phyloP scores from a whole-genome alignment of 2,888 invertebrate genomes.

The Leuctra nigra region DNA sequence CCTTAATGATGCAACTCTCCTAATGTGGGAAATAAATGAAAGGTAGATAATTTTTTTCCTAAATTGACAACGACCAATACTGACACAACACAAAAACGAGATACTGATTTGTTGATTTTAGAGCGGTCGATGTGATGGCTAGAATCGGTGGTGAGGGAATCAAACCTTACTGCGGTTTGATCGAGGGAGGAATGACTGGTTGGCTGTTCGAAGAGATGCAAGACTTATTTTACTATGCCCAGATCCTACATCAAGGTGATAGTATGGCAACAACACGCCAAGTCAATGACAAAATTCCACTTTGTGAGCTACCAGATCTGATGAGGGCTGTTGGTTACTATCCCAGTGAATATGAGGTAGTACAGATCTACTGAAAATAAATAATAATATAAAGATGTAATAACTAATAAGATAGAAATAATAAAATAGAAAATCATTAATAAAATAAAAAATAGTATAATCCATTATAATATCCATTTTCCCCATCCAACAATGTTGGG shows the following conservation, averaged over 20 bases:
- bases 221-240: constrained; percentile 70
- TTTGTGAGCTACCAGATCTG: constrained; percentile 62
- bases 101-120: constrained; percentile 40
- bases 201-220: constrained; percentile 64
- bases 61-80: too few species aligned
- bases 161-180: constrained; percentile 61
- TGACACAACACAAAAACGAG: constrained; percentile 58
- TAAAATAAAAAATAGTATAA: too few species aligned
- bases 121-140: constrained; percentile 46
- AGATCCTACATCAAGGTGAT: constrained; percentile 65
- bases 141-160: constrained; percentile 50
- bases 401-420: too few species aligned
- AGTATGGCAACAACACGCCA: constrained; percentile 54
- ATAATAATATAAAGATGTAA: too few species aligned
- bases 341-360: constrained; percentile 66
- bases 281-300: constrained; percentile 53
- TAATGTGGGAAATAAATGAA: too few species aligned
- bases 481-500: too few species aligned
- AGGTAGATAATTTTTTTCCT: too few species aligned
- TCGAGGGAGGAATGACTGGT: constrained; percentile 63
- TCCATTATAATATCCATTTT: too few species aligned
- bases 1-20: too few species aligned
- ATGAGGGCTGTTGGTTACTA: constrained; percentile 70
- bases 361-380: too few species aligned
- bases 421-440: too few species aligned